Evolutionary conservation across 2,888 invertebrate genomes (phyloP), one percentile per base, ranked within the genome.

Genomic region (Nomada fucata): DNA sequence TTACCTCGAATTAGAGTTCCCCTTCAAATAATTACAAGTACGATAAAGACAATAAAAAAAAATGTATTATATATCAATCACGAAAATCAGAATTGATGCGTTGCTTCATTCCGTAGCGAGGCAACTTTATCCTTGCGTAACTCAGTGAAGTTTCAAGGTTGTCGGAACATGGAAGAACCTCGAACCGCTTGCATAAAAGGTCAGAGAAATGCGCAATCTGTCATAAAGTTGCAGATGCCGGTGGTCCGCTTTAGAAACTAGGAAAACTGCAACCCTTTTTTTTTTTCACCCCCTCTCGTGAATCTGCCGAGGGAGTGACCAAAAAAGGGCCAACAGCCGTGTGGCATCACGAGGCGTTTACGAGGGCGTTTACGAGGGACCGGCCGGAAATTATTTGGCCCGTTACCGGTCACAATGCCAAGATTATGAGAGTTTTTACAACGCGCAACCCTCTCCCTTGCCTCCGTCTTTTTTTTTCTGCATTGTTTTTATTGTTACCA

Each of bases 271-370:
- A 81, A 82, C 83, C 85, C 77, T 82, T 76, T 84, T 82, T 83
- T 75, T 75, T 36, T 29, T 7, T 29, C 7, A 1, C 2, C 26
- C 26, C 36, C 15, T 18, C 1, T 10, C 42, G 11, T 2, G 47
- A 5, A 29, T 47, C 68, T 36, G n/a, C 55, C 36, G 53, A 83
- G 71, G 53, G 63, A 59, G 29, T 26, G 59, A 50, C 36, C 55
- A 57, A 55, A 63, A 63, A 75, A 72, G 57, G 63, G 29, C 65
- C 57, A 68, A 60, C 55, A 11, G 47, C 47, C 47, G 52, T 72
- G 47, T 65, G 61, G 79, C 76, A 88, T 91, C 90, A 92, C 86
- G 89, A 90, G 75, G 86, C 85, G 81, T 89, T 91, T 89, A 90
- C 89, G 87, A 89, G 80, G 82, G 57, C 82, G 61, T 88, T 88